These are phyloP conservation scores for Catharus bicknelli DNA, from an alignment of 2,113 vertebrate species.

Conservation along the genomic window DNA sequence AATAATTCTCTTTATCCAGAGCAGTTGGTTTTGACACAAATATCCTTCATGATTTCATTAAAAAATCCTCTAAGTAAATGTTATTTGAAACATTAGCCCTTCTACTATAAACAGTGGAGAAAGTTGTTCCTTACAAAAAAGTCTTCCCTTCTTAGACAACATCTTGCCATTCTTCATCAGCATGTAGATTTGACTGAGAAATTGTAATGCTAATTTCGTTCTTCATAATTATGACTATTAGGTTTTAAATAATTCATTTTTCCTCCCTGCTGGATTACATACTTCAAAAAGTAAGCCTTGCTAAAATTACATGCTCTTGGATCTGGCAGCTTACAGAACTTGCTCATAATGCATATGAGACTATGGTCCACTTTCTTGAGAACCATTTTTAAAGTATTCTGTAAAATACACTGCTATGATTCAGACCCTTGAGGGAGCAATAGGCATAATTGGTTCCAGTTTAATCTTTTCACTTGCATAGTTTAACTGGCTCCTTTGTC, in stretches of 20 bases:
- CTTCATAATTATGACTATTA: conserved; percentile 54
- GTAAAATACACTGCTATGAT: conserved; percentile 18
- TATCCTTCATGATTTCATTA: neutral
- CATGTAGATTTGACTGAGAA: conserved; percentile 39
- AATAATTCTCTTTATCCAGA: neutral
- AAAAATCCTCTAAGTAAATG: conserved; percentile 1
- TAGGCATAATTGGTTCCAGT: conserved; percentile 21
- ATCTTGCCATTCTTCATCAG: conserved; percentile 15
- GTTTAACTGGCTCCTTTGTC: conserved; percentile 14
- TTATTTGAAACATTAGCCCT: neutral
- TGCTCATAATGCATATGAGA: conserved; percentile 20
- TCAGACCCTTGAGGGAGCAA: conserved; percentile 20
- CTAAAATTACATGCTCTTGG: conserved; percentile 50
- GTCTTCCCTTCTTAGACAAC: neutral
- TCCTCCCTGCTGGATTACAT: neutral
- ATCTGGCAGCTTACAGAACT: conserved; percentile 38
- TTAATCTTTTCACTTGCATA: conserved; percentile 45
- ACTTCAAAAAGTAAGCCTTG: conserved; percentile 54
- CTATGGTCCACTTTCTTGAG: conserved; percentile 21
- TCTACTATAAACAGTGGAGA: neutral
- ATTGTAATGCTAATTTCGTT: conserved; percentile 43
- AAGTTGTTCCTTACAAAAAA: neutral
- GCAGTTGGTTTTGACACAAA: neutral
- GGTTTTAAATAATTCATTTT: conserved; percentile 59
- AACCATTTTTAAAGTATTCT: conserved; percentile 12